Conservation (phyloP, 2,888 invertebrate species). For the Lagria hirta region DNA sequence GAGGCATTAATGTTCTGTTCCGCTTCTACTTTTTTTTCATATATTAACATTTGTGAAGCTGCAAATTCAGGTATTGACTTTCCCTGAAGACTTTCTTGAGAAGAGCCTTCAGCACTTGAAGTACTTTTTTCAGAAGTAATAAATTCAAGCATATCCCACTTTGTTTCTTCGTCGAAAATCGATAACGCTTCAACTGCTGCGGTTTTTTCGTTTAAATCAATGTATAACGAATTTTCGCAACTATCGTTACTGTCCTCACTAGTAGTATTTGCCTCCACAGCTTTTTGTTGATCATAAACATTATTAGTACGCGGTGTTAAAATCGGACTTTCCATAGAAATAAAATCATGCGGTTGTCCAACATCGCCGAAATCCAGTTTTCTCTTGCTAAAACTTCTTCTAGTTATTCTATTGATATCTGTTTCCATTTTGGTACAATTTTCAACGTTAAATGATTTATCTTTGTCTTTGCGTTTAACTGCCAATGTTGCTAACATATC, state of each 20-base stretch:
- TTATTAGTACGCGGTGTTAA: conserved; percentile 24
- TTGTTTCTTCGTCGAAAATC: conserved; percentile 29
- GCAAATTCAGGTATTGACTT: background rate
- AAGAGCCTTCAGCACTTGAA: conserved; percentile 13
- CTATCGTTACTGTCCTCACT: conserved; percentile 34
- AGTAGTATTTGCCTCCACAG: conserved; percentile 15
- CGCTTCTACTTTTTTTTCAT: background rate
- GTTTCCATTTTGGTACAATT: no score
- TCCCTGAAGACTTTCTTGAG: conserved; percentile 16
- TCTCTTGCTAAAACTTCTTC: no score
- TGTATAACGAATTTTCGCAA: conserved; percentile 25
- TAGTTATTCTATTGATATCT: no score
- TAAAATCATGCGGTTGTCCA: conserved; percentile 29
- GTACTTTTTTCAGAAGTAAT: conserved; percentile 13
- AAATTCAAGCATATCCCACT: conserved; percentile 24
- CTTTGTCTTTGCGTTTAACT: no score
- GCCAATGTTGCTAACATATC: no score
- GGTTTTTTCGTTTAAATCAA: conserved; percentile 14
- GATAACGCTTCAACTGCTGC: conserved; percentile 1
- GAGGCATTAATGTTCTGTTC: background rate
- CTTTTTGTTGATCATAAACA: conserved; percentile 18
- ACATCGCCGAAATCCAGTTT: no score
- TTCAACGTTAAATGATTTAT: no score
- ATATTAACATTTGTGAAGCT: background rate
- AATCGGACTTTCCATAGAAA: conserved; percentile 23